These are phyloP conservation scores for Fragum whitleyi DNA, from an alignment of 2,888 invertebrate species.

Conservation along the genomic window DNA sequence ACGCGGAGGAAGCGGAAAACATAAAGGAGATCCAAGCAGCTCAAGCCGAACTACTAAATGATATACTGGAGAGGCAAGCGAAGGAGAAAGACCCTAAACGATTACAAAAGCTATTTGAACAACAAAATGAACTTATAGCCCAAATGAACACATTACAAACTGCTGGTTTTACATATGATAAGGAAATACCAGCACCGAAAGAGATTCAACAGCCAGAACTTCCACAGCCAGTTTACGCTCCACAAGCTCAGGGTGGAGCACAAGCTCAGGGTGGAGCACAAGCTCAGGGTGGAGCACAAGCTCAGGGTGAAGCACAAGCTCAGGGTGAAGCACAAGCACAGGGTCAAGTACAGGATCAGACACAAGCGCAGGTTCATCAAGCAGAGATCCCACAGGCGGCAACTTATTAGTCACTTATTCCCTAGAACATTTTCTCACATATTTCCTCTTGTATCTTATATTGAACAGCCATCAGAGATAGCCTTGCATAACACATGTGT, in stretches of 20 bases:
- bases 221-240: no score
- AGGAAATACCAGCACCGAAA: constrained; percentile 22
- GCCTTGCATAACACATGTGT: no score
- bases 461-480: no score
- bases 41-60: constrained; percentile 30
- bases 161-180: constrained; percentile 24
- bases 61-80: constrained; percentile 30
- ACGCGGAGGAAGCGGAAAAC: background rate
- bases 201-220: background rate
- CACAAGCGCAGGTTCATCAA: background rate
- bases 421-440: no score
- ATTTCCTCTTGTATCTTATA: no score
- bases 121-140: constrained; percentile 35
- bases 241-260: no score
- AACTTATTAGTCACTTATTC: background rate
- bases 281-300: no score
- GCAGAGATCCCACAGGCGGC: constrained; percentile 5
- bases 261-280: no score
- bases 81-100: constrained; percentile 36
- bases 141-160: constrained; percentile 38
- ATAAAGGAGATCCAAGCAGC: background rate
- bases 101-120: constrained; percentile 26
- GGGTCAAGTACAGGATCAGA: no score
- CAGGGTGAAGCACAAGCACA: no score
- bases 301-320: no score